A percentile compares a stretch with the other conserved stretches of the same genome.
These are phyloP conservation scores for Rapana venosa DNA, from an alignment of 2,888 invertebrate species.

Conservation along the genomic window DNA sequence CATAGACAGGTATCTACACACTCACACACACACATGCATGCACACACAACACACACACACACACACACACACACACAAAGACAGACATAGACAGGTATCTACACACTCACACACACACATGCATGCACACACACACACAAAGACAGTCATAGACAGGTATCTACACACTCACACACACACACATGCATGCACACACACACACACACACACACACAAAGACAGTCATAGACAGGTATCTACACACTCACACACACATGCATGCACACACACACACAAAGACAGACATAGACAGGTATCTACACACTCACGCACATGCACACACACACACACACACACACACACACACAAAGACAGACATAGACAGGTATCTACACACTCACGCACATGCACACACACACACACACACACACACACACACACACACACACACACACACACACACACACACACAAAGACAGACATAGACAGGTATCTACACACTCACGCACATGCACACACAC, in stretches of 20 bases:
- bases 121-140: not conserved
- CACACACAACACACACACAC: too few relatives aligned
- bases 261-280: not conserved
- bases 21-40: too few relatives aligned
- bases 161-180: not conserved
- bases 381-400: not conserved
- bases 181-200: not conserved
- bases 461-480: not conserved
- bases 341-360: not conserved
- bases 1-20: too few relatives aligned
- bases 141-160: not conserved
- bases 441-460: not conserved
- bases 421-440: constrained; percentile 29
- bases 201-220: not conserved
- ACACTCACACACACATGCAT: constrained; percentile 21
- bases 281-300: not conserved
- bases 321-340: constrained; percentile 13
- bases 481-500: constrained; percentile 28
- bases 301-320: not conserved
- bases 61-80: too few relatives aligned
- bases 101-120: not conserved
- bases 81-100: too few relatives aligned
- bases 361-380: not conserved
- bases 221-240: constrained; percentile 5
- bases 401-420: constrained; percentile 27